phyloP scores from a whole-genome alignment of 2,888 invertebrate genomes.

The Cryptus viduatorius region DNA sequence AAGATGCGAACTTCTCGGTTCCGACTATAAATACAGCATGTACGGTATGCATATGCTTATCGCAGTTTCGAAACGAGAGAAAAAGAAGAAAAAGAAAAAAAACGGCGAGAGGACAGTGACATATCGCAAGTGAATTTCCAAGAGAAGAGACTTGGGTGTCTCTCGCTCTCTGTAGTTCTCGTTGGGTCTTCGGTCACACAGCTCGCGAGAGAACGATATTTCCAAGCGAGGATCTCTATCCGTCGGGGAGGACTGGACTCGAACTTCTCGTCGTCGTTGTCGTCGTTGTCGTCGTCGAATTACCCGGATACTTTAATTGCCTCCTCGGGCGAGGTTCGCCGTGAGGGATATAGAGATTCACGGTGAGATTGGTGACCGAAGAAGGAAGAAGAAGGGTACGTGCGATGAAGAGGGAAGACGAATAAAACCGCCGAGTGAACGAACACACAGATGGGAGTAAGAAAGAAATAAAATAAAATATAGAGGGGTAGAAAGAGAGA shows the following conservation, averaged over 20 bases:
- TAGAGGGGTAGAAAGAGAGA: conserved; percentile 1
- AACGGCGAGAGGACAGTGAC: conserved; percentile 31
- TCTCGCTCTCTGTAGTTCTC: conserved; percentile 12
- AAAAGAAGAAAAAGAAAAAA: background rate
- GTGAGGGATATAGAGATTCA: conserved; percentile 71
- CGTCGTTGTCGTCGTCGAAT: conserved; percentile 73
- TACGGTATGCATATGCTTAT: conserved; percentile 44
- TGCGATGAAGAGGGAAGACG: conserved; percentile 63
- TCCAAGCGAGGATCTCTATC: conserved; percentile 65
- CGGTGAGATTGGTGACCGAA: conserved; percentile 68
- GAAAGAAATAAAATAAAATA: conserved; percentile 35
- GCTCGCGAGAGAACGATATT: conserved; percentile 61
- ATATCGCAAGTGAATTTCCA: conserved; percentile 66
- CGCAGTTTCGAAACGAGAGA: conserved; percentile 28
- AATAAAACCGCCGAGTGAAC: conserved; percentile 61
- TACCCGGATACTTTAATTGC: conserved; percentile 83
- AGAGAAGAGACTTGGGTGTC: conserved; percentile 46
- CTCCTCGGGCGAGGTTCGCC: conserved; percentile 77
- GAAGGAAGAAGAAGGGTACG: conserved; percentile 63
- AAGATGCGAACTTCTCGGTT: conserved; percentile 3
- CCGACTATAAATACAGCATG: conserved; percentile 31
- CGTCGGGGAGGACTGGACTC: conserved; percentile 37
- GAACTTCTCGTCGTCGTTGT: conserved; percentile 53
- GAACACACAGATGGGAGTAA: conserved; percentile 54
- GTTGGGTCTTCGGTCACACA: conserved; percentile 55